These are phyloP conservation scores for Colostygia pectinataria DNA, from an alignment of 2,888 invertebrate species.

Conservation along the genomic window DNA sequence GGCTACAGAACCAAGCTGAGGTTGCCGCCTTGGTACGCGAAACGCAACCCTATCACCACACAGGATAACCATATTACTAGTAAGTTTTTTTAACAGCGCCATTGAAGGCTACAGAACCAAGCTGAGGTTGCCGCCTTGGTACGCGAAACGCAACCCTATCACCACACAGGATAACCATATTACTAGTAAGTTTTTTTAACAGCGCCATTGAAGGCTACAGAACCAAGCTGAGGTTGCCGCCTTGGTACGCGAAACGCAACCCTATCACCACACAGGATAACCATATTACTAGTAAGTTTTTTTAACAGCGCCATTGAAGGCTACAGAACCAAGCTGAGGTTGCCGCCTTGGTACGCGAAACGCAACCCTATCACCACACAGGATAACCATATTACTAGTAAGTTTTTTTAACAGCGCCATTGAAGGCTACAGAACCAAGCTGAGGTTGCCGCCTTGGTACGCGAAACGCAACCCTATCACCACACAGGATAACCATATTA, in stretches of 20 bases:
- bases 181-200: slow-evolving; percentile 70
- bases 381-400: no score
- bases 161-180: slow-evolving; percentile 71
- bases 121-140: slow-evolving; percentile 76
- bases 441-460: no score
- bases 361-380: no score
- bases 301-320: no score
- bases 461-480: no score
- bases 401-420: no score
- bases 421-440: no score
- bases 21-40: slow-evolving; percentile 81
- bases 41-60: slow-evolving; percentile 65
- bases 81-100: slow-evolving; percentile 69
- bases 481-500: no score
- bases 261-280: slow-evolving; percentile 66
- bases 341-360: no score
- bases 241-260: slow-evolving; percentile 80
- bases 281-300: slow-evolving; percentile 72
- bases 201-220: slow-evolving; percentile 84
- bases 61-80: slow-evolving; percentile 71
- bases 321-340: no score
- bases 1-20: slow-evolving; percentile 82
- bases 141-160: slow-evolving; percentile 75
- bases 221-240: slow-evolving; percentile 74
- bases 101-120: slow-evolving; percentile 84